These are phyloP conservation scores for Macrophya alboannulata DNA, from an alignment of 2,888 invertebrate genomes.

Conservation along the genomic window DNA sequence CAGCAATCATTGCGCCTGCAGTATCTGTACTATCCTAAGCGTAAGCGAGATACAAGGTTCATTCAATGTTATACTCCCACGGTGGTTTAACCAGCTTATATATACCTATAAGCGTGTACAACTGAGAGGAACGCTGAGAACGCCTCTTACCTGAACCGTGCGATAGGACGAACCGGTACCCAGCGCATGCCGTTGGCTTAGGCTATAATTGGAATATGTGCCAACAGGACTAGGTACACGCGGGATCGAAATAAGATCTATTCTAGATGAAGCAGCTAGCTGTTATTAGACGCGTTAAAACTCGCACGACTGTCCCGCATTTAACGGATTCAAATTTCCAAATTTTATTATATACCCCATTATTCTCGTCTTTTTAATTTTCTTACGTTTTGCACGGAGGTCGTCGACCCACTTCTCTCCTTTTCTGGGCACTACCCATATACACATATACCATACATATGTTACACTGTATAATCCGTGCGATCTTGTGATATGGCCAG, in stretches of 20 bases:
- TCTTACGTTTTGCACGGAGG: neutral
- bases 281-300: neutral
- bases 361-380: neutral
- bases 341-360: neutral
- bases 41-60: slow-evolving; percentile 20
- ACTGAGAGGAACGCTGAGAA: slow-evolving; percentile 49
- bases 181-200: slow-evolving; percentile 54
- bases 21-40: neutral
- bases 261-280: neutral
- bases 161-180: slow-evolving; percentile 56
- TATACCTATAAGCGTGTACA: slow-evolving; percentile 1
- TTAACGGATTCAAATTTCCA: neutral
- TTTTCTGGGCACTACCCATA: neutral
- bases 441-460: neutral
- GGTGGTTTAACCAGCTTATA: slow-evolving; percentile 45
- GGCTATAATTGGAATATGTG: slow-evolving; percentile 55
- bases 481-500: neutral
- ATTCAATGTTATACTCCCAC: slow-evolving; percentile 51
- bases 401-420: neutral
- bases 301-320: neutral
- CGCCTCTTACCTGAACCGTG: slow-evolving; percentile 47
- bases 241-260: slow-evolving; percentile 31
- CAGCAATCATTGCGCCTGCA: slow-evolving; percentile 10
- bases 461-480: neutral
- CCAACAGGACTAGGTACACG: slow-evolving; percentile 52